Evolutionary conservation across 2,113 vertebrate genomes (phyloP).

Genomic region (Porphyrio hochstetteri): DNA sequence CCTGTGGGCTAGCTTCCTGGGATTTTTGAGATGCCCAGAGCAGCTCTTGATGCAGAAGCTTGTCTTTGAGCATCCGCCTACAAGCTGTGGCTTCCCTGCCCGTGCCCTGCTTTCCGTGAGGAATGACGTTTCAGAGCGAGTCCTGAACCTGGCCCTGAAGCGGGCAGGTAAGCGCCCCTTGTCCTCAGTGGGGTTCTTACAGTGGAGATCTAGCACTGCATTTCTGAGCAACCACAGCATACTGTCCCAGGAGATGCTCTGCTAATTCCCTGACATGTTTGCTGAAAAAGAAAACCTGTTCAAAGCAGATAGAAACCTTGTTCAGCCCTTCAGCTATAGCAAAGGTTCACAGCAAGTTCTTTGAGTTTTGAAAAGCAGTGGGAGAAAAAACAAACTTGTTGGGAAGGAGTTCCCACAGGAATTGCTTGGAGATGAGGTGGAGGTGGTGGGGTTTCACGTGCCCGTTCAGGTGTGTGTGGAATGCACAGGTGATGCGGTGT

Average conservation of each 20-base stretch:
- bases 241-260: conserved; percentile 32
- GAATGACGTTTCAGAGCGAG: not conserved
- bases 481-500: fast-evolving
- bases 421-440: not conserved
- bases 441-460: not conserved
- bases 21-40: not conserved
- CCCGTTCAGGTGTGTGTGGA: not conserved
- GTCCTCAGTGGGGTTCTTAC: not conserved
- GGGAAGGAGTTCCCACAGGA: not conserved
- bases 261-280: conserved; percentile 21
- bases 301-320: conserved; percentile 32
- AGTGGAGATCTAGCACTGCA: not conserved
- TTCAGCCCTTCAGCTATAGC: conserved; percentile 31
- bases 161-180: not conserved
- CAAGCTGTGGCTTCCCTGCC: conserved; percentile 3
- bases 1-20: not conserved
- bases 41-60: conserved; percentile 1
- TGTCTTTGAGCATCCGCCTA: not conserved
- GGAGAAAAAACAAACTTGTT: not conserved
- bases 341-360: not conserved
- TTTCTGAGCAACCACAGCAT: conserved; percentile 44
- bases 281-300: conserved; percentile 13
- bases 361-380: not conserved
- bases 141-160: not conserved
- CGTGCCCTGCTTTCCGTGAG: conserved; percentile 4